Base-by-base conservation (phyloP, 2,888 invertebrate species). In the Apamea anceps region DNA sequence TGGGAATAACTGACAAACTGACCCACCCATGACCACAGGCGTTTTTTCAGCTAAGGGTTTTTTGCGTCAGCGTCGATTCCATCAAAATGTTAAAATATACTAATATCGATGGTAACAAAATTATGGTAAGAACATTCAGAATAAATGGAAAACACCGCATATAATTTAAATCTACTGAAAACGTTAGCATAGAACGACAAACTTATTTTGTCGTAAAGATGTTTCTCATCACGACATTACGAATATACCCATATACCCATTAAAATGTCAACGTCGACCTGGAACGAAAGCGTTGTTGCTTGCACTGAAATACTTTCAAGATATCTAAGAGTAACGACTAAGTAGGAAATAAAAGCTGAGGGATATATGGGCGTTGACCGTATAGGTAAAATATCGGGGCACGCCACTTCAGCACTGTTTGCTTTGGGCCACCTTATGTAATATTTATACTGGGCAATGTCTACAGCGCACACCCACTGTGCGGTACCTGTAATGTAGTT, bases 381-480 rank as follows among this genome's bases (percentile, higher is more conserved):
- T 67, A 77, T 60, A 71, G 65, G 77, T 79, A 77, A 79, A 80
- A 87, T 83, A 80, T 86, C 77, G 75, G 62, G 48, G 65, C 72
- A 76, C 67, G 70, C 73, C 67, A 77, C 87, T 88, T 75, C 78
- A 86, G 37, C 65, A 62, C 25, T 88, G 88, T 88, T 88, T 89
- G 78, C 72, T 72, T 78, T 81, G 70, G 82, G 68, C 72, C 77
- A 81, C 88, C 86, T 80, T 79, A 81, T 78, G 75, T 79, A 81
- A 88, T 82, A 77, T 88, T 86, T 72, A 86, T 83, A 77, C 80
- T 73, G 48, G 72, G 37, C 78, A 86, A 86, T 84, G 89, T 88
- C 80, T 82, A 88, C 88, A 88, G 76, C 75, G 66, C 88, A 80
- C 88, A 81, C 89, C 89, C 82, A 72, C 75, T 65, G 71, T 60